phyloP scores from a whole-genome alignment of 2,797 vertebrate species.

The Notamacropus eugenii region DNA sequence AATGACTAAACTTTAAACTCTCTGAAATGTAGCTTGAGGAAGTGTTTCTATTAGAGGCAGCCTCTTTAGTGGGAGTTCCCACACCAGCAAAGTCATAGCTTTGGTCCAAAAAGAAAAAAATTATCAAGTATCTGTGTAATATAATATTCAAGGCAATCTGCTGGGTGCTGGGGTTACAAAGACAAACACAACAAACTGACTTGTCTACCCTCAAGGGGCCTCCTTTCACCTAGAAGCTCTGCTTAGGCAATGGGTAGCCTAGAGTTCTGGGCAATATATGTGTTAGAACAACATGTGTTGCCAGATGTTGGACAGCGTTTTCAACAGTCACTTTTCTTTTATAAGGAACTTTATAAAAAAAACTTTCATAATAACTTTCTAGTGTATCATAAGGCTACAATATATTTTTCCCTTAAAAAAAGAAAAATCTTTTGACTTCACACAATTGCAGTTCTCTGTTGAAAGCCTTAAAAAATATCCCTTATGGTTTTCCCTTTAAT shows the following conservation, averaged over 20 bases:
- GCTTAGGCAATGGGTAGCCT: background rate
- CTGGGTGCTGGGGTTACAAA: background rate
- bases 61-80: background rate
- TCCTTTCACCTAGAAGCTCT: background rate
- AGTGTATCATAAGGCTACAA: background rate
- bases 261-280: background rate
- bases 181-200: background rate
- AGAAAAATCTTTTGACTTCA: conserved; percentile 7
- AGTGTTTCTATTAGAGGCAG: background rate
- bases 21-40: background rate
- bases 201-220: background rate
- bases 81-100: background rate
- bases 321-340: background rate
- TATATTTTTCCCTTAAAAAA: conserved; percentile 25
- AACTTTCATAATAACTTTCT: conserved; percentile 8
- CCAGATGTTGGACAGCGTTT: background rate
- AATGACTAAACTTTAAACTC: background rate
- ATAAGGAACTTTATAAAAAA: background rate
- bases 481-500: conserved; percentile 50
- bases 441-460: conserved; percentile 12
- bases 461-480: conserved; percentile 47
- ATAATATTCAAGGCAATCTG: background rate
- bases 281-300: background rate
- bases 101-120: background rate
- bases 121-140: background rate